Evolutionary conservation across 2,888 invertebrate genomes (phyloP).

Genomic region (Drosophila multiciliata): DNA sequence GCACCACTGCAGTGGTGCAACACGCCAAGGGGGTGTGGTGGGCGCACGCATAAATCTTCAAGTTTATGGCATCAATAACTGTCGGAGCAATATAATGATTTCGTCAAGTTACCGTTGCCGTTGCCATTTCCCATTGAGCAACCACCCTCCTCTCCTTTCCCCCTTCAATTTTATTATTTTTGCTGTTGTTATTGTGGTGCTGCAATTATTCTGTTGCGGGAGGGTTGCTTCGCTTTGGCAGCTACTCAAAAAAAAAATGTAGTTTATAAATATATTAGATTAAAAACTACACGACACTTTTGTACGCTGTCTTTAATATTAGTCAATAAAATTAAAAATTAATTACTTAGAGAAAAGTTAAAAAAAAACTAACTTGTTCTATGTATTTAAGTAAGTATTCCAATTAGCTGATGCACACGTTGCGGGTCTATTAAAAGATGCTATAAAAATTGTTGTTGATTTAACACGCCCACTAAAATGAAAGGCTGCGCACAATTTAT

Average conservation of each 20-base stretch:
- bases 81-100: conserved; percentile 83
- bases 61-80: conserved; percentile 85
- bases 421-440: conserved; percentile 5
- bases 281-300: neutral
- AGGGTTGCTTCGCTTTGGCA: conserved; percentile 10
- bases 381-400: neutral
- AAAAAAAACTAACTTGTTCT: neutral
- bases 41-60: conserved; percentile 83
- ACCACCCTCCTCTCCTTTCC: conserved; percentile 27
- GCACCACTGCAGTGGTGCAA: conserved; percentile 43
- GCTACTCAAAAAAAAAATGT: conserved; percentile 7
- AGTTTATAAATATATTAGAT: neutral
- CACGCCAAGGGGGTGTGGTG: conserved; percentile 25
- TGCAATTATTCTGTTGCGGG: conserved; percentile 30
- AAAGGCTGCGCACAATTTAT: conserved; percentile 72
- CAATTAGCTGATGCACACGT: conserved; percentile 14
- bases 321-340: neutral
- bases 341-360: neutral
- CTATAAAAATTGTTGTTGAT: conserved; percentile 34
- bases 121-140: conserved; percentile 38
- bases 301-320: neutral
- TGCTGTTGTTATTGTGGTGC: conserved; percentile 9
- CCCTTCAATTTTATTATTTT: neutral
- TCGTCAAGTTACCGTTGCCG: conserved; percentile 71
- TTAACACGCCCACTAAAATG: conserved; percentile 18